Evolutionary conservation across 1,140 invertebrate genomes (phyloP).

Genomic region (Euborellia annulipes): DNA sequence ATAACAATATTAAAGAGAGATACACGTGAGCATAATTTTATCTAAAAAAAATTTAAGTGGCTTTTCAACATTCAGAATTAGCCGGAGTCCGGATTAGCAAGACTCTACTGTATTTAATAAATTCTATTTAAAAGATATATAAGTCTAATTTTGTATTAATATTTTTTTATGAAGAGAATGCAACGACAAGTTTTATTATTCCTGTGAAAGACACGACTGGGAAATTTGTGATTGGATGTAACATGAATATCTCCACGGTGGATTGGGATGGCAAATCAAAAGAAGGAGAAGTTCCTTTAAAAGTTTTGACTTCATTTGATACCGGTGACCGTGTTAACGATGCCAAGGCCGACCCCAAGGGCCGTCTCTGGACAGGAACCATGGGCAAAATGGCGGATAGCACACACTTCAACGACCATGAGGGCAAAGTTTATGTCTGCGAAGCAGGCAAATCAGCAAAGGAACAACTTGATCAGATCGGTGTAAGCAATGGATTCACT

Average conservation of each 20-base stretch:
- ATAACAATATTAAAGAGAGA: no score
- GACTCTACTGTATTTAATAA: no score
- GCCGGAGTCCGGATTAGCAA: no score
- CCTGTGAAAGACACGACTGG: constrained; percentile 21
- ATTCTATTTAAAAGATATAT: no score
- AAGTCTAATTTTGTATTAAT: neutral
- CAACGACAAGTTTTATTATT: constrained; percentile 24
- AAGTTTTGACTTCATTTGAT: constrained; percentile 24
- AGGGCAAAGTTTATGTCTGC: constrained; percentile 13
- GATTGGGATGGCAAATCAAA: constrained; percentile 23
- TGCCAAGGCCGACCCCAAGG: constrained; percentile 66
- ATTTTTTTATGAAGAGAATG: constrained; percentile 16
- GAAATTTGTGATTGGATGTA: constrained; percentile 21
- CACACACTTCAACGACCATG: constrained; percentile 28
- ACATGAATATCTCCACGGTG: constrained; percentile 18
- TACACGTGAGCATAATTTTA: no score
- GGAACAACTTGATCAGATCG: constrained; percentile 24
- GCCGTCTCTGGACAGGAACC: constrained; percentile 62
- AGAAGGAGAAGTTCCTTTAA: constrained; percentile 15
- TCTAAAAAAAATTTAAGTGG: no score
- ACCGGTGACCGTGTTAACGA: constrained; percentile 62
- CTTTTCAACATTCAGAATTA: no score
- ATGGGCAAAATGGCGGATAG: constrained; percentile 42
- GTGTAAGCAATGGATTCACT: constrained; percentile 65
- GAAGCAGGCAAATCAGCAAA: neutral